Evolutionary conservation across 2,888 invertebrate species (phyloP).

Genomic region (Tyria jacobaeae): DNA sequence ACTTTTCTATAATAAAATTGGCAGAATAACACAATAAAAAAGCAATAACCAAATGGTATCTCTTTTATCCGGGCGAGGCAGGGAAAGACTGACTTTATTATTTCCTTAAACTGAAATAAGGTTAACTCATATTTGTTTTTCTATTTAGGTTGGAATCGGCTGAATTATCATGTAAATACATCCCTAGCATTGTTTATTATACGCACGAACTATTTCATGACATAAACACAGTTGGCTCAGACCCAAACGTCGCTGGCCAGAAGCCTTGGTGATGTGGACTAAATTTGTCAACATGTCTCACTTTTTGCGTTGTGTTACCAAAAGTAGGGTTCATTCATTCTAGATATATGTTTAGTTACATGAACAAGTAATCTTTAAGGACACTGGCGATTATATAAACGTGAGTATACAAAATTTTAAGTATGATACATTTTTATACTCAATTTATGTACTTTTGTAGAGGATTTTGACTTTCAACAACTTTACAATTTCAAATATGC

Average conservation of each 20-base stretch:
- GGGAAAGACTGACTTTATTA: constrained; percentile 28
- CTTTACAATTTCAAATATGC: no score
- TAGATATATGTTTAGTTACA: constrained; percentile 31
- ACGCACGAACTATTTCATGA: constrained; percentile 63
- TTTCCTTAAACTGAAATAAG: constrained; percentile 44
- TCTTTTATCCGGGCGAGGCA: constrained; percentile 7
- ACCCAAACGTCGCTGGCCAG: constrained; percentile 60
- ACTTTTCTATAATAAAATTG: constrained; percentile 5
- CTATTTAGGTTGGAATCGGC: constrained; percentile 42
- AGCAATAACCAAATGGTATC: constrained; percentile 15
- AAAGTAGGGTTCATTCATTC: constrained; percentile 21
- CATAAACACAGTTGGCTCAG: constrained; percentile 70
- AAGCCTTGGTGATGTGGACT: constrained; percentile 54
- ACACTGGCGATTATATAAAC: background rate
- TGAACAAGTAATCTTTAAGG: constrained; percentile 23
- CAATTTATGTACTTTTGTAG: no score
- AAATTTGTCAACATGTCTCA: constrained; percentile 66
- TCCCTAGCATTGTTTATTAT: constrained; percentile 60
- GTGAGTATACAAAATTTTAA: background rate
- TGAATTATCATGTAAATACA: constrained; percentile 65
- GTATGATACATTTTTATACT: no score
- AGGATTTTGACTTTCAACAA: no score
- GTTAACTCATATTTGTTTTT: constrained; percentile 44
- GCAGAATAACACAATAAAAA: constrained; percentile 17
- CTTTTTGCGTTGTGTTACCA: constrained; percentile 37